Percentiles rank a stretch among this genome's conserved stretches.
Evolutionary conservation across 2,888 invertebrate species (phyloP).

Genomic region (Archaeoteleia sp.): DNA sequence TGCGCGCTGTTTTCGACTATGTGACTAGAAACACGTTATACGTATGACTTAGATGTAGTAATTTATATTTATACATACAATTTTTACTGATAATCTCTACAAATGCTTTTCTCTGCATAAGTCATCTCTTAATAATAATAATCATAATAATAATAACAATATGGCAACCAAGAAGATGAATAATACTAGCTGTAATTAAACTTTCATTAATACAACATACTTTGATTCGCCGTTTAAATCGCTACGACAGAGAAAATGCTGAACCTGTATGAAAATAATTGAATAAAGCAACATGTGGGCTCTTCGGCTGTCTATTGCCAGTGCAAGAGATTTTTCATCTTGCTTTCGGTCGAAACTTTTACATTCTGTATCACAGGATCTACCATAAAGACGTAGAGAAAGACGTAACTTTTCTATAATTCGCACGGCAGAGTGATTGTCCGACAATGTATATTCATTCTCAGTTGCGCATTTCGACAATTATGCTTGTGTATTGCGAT

Average conservation of each 20-base stretch:
- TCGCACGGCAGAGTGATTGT: constrained; percentile 48
- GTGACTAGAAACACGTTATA: constrained; percentile 73
- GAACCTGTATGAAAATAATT: too few species aligned
- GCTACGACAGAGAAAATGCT: too few species aligned
- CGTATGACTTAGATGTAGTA: constrained; percentile 67
- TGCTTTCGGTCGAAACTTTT: background rate
- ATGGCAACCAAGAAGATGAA: constrained; percentile 47
- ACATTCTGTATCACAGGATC: constrained; percentile 44
- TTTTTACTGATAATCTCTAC: constrained; percentile 40
- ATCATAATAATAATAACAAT: constrained; percentile 29
- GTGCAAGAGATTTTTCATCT: background rate
- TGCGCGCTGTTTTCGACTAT: constrained; percentile 56
- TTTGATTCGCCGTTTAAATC: too few species aligned
- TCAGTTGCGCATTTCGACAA: constrained; percentile 37
- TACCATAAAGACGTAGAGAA: constrained; percentile 50
- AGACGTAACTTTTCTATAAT: constrained; percentile 35
- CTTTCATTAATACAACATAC: too few species aligned
- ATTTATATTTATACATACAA: constrained; percentile 56
- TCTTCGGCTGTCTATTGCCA: too few species aligned
- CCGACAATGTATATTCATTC: constrained; percentile 34
- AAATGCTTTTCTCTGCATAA: constrained; percentile 43
- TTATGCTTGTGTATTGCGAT: constrained; percentile 30
- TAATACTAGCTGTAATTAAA: too few species aligned
- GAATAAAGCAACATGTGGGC: too few species aligned
- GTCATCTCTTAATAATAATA: constrained; percentile 33